Evolutionary conservation across 2,113 vertebrate genomes (phyloP), one percentile per base, ranked within the genome.

Genomic region (Mesoclemmys tuberculata): DNA sequence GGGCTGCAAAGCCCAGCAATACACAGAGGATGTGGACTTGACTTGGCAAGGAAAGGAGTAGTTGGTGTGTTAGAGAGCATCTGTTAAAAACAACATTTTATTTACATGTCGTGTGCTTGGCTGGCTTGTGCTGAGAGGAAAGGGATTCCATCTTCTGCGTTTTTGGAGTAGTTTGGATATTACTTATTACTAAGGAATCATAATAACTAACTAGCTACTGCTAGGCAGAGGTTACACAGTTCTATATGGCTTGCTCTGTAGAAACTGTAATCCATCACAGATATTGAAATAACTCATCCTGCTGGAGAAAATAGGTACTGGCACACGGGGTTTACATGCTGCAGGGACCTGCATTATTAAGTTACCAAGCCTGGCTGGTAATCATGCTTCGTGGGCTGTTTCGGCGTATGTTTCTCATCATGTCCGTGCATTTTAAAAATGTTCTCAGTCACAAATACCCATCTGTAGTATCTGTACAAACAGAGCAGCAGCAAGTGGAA

Each of bases 401-500:
- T 90, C 84, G 90, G 68, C n/a, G 35, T 2, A 1, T 77, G n/a
- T 5, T 74, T 88, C 61, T 56, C 54, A 27, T 55, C 41, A 77
- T 16, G 80, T 26, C 18, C 82, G 92, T 82, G 5, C 8, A 5
- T 83, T 94, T 92, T 89, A 21, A 2, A 82, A 87, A 61, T 75
- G 64, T 19, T 78, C 26, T 54, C 22, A 19, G 82, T 79, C 51
- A 51, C 10, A 82, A 75, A 44, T 81, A 85, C 4, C 13, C 74
- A 55, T 7, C n/a, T 13, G 3, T 6, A 48, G n/a, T 68, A 26
- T 84, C 78, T 75, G 12, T 90, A 1, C 27, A 85, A 55, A 90
- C 35, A 87, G 90, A 81, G 24, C 80, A 89, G 13, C 68, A 87
- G 54, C 54, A 92, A 38, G 29, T n/a, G 35, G 90, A 95, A 95